Base-by-base conservation (phyloP, 2,888 invertebrate genomes). In the Pandemis heparana region DNA sequence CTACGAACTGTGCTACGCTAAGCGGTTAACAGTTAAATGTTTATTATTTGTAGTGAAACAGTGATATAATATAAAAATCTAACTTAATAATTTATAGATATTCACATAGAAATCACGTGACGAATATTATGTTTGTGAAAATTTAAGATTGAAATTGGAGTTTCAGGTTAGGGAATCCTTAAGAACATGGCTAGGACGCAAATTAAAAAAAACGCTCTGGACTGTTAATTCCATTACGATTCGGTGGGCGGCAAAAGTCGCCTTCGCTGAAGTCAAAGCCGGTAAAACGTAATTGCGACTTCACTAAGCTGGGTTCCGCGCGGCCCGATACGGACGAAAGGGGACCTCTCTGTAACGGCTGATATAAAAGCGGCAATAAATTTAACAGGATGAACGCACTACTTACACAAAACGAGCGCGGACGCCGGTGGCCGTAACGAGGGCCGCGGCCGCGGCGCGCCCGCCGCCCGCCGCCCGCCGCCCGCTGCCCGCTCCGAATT, bases 361-460 rank as follows among this genome's bases (percentile, higher is more conserved):
- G 92, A 94, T 94, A 94, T 94, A 94, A 93, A 93, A 93, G 93
- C 92, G 90, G 91, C 92, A 92, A 94, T 94, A 94, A 94, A 94
- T 94, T 94, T 92, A 91, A 92, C 92, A 92, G 94, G 93, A 94
- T 94, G 92, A 93, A 94, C 94, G 91, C 92, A 93, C 93, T 93
- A 93, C 92, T 93, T 94, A 92, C 91, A 92, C 86, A 89, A 90
- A 89, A 88, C 87, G 90, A 88, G 90, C 89, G 88, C 87, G 89
- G 87, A 87, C 87, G 88, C 87, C 86, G 87, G 87, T 87, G 88
- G 83, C 87, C 89, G 87, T 91, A 90, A 89, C 91, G 90, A 91
- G 91, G 90, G 88, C 87, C 69, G 71, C 85, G 85, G 87, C 85
- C 87, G 79, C 76, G 82, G 83, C 83, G 84, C 38, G 43, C 62